These are phyloP conservation scores for Cydia pomonella DNA, from an alignment of 1,140 invertebrate species.

Conservation along the genomic window DNA sequence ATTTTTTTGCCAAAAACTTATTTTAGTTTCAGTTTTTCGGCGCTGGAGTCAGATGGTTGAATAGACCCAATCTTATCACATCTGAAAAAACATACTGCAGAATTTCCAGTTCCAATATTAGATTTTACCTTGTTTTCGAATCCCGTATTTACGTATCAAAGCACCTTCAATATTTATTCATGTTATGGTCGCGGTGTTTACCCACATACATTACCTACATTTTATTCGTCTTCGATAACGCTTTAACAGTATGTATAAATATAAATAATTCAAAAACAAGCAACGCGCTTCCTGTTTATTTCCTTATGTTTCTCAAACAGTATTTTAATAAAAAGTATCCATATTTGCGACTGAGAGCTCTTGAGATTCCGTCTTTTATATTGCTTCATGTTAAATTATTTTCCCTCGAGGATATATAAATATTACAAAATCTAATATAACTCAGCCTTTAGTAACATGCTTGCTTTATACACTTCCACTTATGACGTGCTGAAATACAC, in stretches of 20 bases:
- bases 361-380: background rate
- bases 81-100: too few relatives aligned
- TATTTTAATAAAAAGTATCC: background rate
- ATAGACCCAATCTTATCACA: too few relatives aligned
- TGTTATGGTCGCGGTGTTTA: too few relatives aligned
- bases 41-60: too few relatives aligned
- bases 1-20: too few relatives aligned
- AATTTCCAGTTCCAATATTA: too few relatives aligned
- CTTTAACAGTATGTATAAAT: background rate
- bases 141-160: too few relatives aligned
- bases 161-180: too few relatives aligned
- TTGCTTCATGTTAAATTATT: slow-evolving; percentile 15
- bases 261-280: slow-evolving; percentile 4
- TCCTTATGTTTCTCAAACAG: background rate
- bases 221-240: too few relatives aligned
- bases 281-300: background rate
- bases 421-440: slow-evolving; percentile 16
- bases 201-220: too few relatives aligned
- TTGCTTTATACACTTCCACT: slow-evolving; percentile 16
- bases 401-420: background rate
- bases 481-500: background rate
- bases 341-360: background rate
- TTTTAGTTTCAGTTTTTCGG: too few relatives aligned
- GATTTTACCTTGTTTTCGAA: too few relatives aligned
- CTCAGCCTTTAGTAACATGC: slow-evolving; percentile 3